Conservation (phyloP, 2,113 vertebrate species). For the Microcebus murinus region DNA sequence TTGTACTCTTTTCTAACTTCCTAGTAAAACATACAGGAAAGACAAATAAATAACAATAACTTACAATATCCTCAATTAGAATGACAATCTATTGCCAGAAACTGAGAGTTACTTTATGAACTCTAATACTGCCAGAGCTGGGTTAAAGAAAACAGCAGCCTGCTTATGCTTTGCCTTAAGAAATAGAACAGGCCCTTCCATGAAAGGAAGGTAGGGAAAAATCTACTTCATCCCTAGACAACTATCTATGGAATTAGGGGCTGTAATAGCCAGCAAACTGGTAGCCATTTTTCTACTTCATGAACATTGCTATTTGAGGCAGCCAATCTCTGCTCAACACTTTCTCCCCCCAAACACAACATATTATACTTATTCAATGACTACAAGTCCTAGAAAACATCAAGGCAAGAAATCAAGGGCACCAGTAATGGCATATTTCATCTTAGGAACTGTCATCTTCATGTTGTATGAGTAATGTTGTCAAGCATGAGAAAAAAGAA, state of each 20-base stretch:
- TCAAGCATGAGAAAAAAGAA: not conserved
- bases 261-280: not conserved
- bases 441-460: not conserved
- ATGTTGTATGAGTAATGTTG: not conserved
- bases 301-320: not conserved
- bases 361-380: not conserved
- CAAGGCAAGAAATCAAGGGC: not conserved
- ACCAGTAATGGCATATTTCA: not conserved
- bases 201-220: not conserved
- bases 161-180: not conserved
- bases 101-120: not conserved
- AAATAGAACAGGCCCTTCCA: not conserved
- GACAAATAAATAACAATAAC: not conserved
- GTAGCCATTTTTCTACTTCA: not conserved
- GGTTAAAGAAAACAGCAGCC: not conserved
- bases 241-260: not conserved
- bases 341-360: not conserved
- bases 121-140: not conserved
- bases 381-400: not conserved
- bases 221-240: not conserved
- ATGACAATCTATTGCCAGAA: conserved; percentile 14
- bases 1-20: not conserved
- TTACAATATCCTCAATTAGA: not conserved
- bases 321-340: not conserved
- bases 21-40: conserved; percentile 20